phyloP scores from a whole-genome alignment of 1,140 invertebrate species.

The Holotrichia oblita region DNA sequence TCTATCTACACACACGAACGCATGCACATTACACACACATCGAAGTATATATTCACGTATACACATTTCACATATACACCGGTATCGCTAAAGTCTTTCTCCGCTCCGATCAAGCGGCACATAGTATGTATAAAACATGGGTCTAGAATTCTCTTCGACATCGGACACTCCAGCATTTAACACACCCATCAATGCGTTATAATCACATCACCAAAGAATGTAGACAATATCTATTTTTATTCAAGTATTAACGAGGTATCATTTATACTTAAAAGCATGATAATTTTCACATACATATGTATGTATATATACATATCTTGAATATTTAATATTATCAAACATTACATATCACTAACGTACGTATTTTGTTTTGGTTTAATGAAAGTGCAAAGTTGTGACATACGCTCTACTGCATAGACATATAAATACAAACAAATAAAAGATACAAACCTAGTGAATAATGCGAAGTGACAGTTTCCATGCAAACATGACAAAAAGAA shows the following conservation, averaged over 20 bases:
- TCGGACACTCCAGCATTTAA: slow-evolving; percentile 27
- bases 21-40: not conserved
- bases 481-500: not conserved
- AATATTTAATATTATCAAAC: not conserved
- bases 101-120: slow-evolving; percentile 1
- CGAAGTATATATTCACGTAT: slow-evolving; percentile 20
- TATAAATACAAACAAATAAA: not conserved
- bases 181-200: slow-evolving; percentile 33
- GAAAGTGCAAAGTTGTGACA: not conserved
- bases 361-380: not conserved
- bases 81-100: not conserved
- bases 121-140: not conserved
- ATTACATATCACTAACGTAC: not conserved
- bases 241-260: slow-evolving; percentile 3
- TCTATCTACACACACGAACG: slow-evolving; percentile 32
- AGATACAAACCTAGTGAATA: not conserved
- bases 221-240: slow-evolving; percentile 32
- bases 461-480: not conserved
- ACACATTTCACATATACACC: slow-evolving; percentile 29
- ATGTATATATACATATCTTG: not conserved
- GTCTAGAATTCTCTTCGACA: slow-evolving; percentile 24
- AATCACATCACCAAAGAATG: slow-evolving; percentile 15
- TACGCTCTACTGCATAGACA: not conserved
- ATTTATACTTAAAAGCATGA: not conserved
- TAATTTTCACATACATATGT: not conserved